Base-by-base conservation (phyloP, 2,797 vertebrate genomes). In the Saxicola maurus region DNA sequence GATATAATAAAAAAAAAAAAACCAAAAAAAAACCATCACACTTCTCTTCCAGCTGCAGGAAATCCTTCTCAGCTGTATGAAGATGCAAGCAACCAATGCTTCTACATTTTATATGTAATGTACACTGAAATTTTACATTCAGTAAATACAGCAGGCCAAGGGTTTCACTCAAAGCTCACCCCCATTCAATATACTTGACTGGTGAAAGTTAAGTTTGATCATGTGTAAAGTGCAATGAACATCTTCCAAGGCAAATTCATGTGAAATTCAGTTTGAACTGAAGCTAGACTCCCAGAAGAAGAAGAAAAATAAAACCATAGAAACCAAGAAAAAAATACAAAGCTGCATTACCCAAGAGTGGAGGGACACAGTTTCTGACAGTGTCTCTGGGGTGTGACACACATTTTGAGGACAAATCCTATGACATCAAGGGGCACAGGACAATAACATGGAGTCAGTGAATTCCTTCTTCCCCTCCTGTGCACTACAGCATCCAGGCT, bases 381-480 rank as follows among this genome's bases (percentile, higher is more conserved):
- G 23, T 17, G 9, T 49, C n/a, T 60, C n/a, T 24, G 20, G 28
- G 28, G 52, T 6, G 25, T 0, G 2, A 64, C 7, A 30, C 6
- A 55, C 0, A 2, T 30, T 74, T 71, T 61, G 31, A 82, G 30
- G 23, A 16, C 33, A 77, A 71, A 49, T n/a, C 12, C 48, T 10
- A 3, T 1, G 9, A 40, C 27, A 38, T 5, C 2, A 16, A 89
- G 25, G 6, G 37, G 28, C 24, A 53, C 6, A 27, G 16, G 25
- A 62, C 13, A 81, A 1, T 3, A 65, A 35, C 0, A 0, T 4
- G 46, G 20, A 11, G 17, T 69, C 49, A 33, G 12, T 5, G 20
- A 11, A 14, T 66, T 35, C 19, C 17, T 33, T 25, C 25, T 57
- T 88, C 28, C 24, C 10, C 38, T 48, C 7, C 33, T 40, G 20